Conservation (phyloP, 1,140 invertebrate species). For the Meteorus sp. region DNA sequence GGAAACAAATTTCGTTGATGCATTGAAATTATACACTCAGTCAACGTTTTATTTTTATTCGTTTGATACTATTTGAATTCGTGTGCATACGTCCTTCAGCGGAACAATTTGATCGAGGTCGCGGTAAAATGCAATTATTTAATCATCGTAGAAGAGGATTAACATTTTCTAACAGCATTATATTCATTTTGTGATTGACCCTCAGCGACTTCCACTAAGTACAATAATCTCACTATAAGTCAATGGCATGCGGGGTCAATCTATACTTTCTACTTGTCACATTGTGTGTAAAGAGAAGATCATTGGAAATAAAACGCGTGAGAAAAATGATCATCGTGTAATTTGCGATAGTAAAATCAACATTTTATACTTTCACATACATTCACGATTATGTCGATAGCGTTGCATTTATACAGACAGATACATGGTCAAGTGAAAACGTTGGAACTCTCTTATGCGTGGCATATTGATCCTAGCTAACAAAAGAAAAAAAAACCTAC, state of each 20-base stretch:
- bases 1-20: too few species aligned
- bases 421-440: slow-evolving; percentile 38
- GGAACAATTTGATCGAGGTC: neutral
- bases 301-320: slow-evolving; percentile 9
- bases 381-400: slow-evolving; percentile 16
- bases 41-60: too few species aligned
- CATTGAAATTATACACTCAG: too few species aligned
- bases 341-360: slow-evolving; percentile 24
- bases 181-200: too few species aligned
- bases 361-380: slow-evolving; percentile 43
- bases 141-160: neutral
- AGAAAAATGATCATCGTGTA: slow-evolving; percentile 7
- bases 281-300: slow-evolving; percentile 37
- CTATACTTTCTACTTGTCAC: slow-evolving; percentile 48
- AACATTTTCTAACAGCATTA: too few species aligned
- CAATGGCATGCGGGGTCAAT: slow-evolving; percentile 35
- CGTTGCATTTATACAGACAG: too few species aligned
- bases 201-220: neutral
- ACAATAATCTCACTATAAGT: neutral
- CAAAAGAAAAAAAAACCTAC: slow-evolving; percentile 16
- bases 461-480: neutral
- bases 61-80: too few species aligned
- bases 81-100: too few species aligned
- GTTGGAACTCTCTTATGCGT: slow-evolving; percentile 7
- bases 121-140: neutral